Conservation (phyloP, 2,888 invertebrate genomes). For the Drosophila picticornis region DNA sequence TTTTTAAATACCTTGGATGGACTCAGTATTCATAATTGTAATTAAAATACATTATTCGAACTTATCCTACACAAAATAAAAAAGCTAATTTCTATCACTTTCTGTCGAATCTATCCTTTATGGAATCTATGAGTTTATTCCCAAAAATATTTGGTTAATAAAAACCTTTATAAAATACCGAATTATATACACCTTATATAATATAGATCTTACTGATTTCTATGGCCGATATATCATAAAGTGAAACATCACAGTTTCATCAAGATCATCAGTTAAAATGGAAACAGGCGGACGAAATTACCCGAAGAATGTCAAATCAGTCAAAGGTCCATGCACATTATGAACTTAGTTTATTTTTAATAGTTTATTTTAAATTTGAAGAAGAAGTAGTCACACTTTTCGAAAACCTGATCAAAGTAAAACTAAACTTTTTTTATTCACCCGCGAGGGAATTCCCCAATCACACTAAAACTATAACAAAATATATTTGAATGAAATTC, state of each 20-base stretch:
- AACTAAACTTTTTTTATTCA: not conserved
- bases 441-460: not conserved
- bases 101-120: not conserved
- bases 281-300: not conserved
- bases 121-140: not conserved
- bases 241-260: not conserved
- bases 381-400: not conserved
- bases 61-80: not conserved
- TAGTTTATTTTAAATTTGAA: not conserved
- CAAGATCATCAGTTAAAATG: not conserved
- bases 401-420: not conserved
- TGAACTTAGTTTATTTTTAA: not conserved
- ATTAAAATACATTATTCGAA: not conserved
- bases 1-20: not conserved
- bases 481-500: no score
- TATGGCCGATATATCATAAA: accelerated
- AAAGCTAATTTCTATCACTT: not conserved
- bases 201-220: not conserved
- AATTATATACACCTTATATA: not conserved
- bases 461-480: not conserved
- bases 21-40: not conserved
- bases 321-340: not conserved
- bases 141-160: accelerated
- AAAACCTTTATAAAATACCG: not conserved
- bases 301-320: not conserved